These are phyloP conservation scores for Oncorhynchus kisutch DNA, from an alignment of 2,113 vertebrate genomes.

Conservation along the genomic window DNA sequence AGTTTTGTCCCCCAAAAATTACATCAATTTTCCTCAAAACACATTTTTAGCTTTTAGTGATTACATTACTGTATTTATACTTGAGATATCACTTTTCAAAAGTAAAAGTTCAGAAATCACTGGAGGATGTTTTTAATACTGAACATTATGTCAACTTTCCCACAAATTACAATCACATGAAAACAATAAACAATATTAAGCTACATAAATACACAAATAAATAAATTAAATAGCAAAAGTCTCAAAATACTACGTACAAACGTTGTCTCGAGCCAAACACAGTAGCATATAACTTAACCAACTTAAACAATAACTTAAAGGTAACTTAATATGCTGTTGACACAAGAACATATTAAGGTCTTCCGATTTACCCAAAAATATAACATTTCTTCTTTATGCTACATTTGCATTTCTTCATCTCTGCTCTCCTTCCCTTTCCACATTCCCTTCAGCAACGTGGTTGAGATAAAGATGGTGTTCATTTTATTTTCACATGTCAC, in stretches of 20 bases:
- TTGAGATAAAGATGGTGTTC: background rate
- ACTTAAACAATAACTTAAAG: too few relatives aligned
- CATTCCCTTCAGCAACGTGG: background rate
- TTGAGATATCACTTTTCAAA: too few relatives aligned
- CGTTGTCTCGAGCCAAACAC: background rate
- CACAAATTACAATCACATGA: background rate
- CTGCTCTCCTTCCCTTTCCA: too few relatives aligned
- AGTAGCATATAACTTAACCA: background rate
- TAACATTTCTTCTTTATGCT: background rate
- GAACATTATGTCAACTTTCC: background rate
- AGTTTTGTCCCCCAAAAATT: too few relatives aligned
- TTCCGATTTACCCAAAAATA: background rate
- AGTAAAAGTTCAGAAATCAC: too few relatives aligned
- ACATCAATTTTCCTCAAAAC: too few relatives aligned
- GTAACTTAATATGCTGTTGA: background rate
- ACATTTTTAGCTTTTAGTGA: too few relatives aligned
- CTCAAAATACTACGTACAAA: background rate
- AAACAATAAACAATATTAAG: background rate
- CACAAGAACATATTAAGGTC: background rate
- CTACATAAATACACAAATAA: background rate
- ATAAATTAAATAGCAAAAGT: background rate
- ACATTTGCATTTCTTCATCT: background rate
- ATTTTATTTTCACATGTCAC: background rate
- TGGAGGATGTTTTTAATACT: too few relatives aligned
- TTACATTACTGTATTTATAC: too few relatives aligned